These are phyloP conservation scores for Puntigrus tetrazona DNA, from an alignment of 2,113 vertebrate genomes.

Conservation along the genomic window DNA sequence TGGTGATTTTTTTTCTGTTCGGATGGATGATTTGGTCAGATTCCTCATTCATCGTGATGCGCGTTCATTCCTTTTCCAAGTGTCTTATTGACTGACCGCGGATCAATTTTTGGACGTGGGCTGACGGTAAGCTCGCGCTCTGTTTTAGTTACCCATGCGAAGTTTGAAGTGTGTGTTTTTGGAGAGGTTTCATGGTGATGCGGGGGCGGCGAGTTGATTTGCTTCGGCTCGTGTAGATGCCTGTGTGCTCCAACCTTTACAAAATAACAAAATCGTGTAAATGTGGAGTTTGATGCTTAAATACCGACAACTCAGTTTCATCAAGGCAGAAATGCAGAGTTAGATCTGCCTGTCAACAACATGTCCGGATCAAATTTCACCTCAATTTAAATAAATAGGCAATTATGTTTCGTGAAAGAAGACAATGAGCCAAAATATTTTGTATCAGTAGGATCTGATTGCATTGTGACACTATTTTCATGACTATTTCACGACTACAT, in stretches of 20 bases:
- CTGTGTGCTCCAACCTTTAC: background rate
- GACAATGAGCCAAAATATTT: background rate
- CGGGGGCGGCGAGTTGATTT: constrained; percentile 36
- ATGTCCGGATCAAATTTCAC: background rate
- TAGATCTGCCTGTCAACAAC: background rate
- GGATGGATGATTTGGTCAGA: constrained; percentile 47
- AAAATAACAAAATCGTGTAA: background rate
- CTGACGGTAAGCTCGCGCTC: constrained; percentile 51
- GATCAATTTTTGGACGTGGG: constrained; percentile 41
- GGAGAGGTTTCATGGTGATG: constrained; percentile 36
- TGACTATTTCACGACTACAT: background rate
- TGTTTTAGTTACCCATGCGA: constrained; percentile 34
- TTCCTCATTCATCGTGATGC: constrained; percentile 48
- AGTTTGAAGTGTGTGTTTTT: constrained; percentile 46
- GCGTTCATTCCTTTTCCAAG: constrained; percentile 4
- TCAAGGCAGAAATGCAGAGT: background rate
- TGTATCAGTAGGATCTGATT: background rate
- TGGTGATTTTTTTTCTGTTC: background rate
- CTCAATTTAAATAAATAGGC: background rate
- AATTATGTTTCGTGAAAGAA: background rate
- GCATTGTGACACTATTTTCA: background rate
- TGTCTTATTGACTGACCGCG: constrained; percentile 41
- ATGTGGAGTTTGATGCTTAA: background rate
- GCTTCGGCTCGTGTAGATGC: constrained; percentile 15
- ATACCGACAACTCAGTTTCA: background rate